These are phyloP conservation scores for Lucifuga dentata DNA, from an alignment of 2,113 vertebrate genomes.

Conservation along the genomic window DNA sequence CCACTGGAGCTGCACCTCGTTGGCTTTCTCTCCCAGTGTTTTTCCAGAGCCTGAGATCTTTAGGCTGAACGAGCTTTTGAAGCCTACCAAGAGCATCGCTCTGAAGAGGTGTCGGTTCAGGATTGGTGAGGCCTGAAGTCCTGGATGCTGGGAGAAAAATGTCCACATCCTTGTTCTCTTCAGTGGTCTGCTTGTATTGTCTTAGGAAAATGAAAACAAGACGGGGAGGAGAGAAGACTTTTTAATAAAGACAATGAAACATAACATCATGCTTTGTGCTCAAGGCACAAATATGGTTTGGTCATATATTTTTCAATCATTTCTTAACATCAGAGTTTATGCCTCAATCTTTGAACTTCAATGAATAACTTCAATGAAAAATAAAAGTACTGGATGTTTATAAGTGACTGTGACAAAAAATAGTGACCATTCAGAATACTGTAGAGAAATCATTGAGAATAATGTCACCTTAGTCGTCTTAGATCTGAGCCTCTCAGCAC, in stretches of 20 bases:
- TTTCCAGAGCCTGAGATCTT: background rate
- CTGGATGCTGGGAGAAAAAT: constrained; percentile 18
- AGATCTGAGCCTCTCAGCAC: constrained; percentile 22
- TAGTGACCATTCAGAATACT: too few relatives aligned
- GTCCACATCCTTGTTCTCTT: background rate
- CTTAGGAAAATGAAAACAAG: constrained; percentile 28
- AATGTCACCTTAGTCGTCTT: constrained; percentile 30
- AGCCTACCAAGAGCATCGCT: background rate
- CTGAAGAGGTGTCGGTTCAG: constrained; percentile 6
- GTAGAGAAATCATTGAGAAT: background rate
- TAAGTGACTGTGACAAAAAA: too few relatives aligned
- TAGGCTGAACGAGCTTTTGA: constrained; percentile 12
- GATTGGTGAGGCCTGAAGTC: background rate
- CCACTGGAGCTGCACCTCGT: background rate
- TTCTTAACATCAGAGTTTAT: background rate
- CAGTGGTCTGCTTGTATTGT: constrained; percentile 1
- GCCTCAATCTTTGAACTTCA: background rate
- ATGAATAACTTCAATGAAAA: too few relatives aligned
- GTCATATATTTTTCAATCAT: background rate
- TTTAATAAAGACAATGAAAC: background rate
- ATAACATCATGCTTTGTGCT: background rate
- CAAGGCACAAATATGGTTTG: background rate
- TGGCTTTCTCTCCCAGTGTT: background rate
- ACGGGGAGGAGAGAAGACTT: background rate
- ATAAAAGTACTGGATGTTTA: too few relatives aligned